These are phyloP conservation scores for Trididemnum nubilum DNA, from an alignment of 23 tunicate species.

Conservation along the genomic window DNA sequence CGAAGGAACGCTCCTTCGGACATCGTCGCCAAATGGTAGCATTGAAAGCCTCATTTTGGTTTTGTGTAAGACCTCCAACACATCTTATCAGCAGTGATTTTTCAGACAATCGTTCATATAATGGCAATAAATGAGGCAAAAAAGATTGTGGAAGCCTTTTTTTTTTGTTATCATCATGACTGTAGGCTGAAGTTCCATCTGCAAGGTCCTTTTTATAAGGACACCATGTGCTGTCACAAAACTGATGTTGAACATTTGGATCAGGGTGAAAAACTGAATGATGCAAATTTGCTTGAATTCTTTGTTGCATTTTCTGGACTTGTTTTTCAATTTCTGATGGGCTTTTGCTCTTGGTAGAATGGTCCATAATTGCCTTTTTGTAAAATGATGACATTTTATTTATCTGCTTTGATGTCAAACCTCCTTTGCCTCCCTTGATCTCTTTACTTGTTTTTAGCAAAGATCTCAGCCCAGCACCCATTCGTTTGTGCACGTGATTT, in stretches of 20 bases:
- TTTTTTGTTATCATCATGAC: not conserved
- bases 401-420: slow-evolving; percentile 12
- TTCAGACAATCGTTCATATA: slow-evolving; percentile 9
- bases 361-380: slow-evolving; percentile 13
- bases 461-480: slow-evolving; percentile 25
- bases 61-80: slow-evolving; percentile 26
- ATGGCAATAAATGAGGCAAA: slow-evolving; percentile 18
- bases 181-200: slow-evolving; percentile 1
- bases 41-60: slow-evolving; percentile 18
- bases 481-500: slow-evolving; percentile 35
- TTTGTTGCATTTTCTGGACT: slow-evolving; percentile 18
- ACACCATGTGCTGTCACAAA: not conserved
- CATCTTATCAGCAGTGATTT: not conserved
- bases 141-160: slow-evolving; percentile 15
- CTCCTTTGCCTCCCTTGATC: slow-evolving; percentile 30
- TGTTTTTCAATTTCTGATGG: not conserved
- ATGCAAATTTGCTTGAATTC: slow-evolving; percentile 14
- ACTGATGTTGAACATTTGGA: slow-evolving; percentile 25
- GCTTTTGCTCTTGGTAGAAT: not conserved
- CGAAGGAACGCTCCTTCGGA: slow-evolving; percentile 19
- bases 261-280: slow-evolving; percentile 19
- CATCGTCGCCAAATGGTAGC: slow-evolving; percentile 23
- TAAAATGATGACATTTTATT: not conserved
- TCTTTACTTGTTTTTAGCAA: slow-evolving; percentile 6
- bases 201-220: not conserved